Evolutionary conservation across 92 coral and sea anemone genomes (phyloP).

Genomic region (Umimayanthus chanpuru): DNA sequence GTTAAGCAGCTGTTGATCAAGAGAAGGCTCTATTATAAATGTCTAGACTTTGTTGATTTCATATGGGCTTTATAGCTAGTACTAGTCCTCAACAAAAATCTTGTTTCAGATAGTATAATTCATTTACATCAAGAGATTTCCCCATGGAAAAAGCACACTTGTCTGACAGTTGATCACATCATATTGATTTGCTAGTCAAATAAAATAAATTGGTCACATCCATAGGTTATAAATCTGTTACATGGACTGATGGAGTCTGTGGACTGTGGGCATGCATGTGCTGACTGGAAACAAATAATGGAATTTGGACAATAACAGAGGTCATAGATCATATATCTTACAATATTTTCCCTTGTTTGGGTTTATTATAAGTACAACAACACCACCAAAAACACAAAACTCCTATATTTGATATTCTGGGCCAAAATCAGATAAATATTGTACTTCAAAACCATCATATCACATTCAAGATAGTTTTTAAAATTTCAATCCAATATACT

Average conservation of each 20-base stretch:
- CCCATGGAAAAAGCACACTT: neutral
- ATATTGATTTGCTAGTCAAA: too few relatives aligned
- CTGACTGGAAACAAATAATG: neutral
- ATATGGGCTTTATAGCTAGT: too few relatives aligned
- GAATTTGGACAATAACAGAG: neutral
- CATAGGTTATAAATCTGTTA: neutral
- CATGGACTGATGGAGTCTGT: neutral
- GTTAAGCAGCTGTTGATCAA: too few relatives aligned
- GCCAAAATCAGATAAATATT: neutral
- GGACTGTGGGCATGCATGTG: neutral
- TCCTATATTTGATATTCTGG: neutral
- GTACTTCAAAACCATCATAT: neutral
- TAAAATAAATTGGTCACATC: neutral
- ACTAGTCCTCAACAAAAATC: neutral
- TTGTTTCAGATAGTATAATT: too few relatives aligned
- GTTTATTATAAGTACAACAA: neutral
- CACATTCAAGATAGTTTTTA: neutral
- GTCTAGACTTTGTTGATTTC: too few relatives aligned
- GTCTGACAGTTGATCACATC: neutral
- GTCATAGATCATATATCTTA: constrained; percentile 7
- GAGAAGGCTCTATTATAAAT: too few relatives aligned
- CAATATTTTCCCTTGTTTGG: neutral
- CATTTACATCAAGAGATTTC: neutral
- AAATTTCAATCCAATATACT: neutral
- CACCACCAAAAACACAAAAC: neutral